Evolutionary conservation across 2,888 invertebrate species (phyloP).

Genomic region (Allophyes oxyacanthae): DNA sequence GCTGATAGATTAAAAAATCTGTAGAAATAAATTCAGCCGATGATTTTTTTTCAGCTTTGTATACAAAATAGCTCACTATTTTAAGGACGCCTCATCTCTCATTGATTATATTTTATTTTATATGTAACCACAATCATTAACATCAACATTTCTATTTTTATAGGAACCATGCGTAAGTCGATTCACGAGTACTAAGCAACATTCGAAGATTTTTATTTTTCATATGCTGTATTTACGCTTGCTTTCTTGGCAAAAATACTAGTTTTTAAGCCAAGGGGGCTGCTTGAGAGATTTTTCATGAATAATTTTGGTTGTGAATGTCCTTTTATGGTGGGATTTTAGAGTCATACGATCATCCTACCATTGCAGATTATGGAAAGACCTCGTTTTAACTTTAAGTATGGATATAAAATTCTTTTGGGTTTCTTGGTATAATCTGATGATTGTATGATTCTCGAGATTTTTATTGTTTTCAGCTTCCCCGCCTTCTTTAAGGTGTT

Average conservation of each 20-base stretch:
- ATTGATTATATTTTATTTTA: conserved; percentile 28
- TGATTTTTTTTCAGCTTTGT: not conserved
- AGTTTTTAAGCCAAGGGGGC: conserved; percentile 68
- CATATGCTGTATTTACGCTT: conserved; percentile 83
- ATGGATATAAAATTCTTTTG: not conserved
- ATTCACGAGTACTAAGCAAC: conserved; percentile 79
- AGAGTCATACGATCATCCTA: conserved; percentile 65
- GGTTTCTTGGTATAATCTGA: conserved; percentile 14
- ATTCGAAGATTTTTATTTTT: conserved; percentile 64
- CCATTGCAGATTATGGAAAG: too few species aligned
- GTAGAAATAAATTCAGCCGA: too few species aligned
- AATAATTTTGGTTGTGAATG: conserved; percentile 60
- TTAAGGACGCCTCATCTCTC: conserved; percentile 20
- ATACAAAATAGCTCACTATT: conserved; percentile 8
- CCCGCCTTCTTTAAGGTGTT: conserved; percentile 58
- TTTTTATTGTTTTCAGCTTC: conserved; percentile 71
- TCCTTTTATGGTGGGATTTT: conserved; percentile 42
- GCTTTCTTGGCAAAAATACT: conserved; percentile 68
- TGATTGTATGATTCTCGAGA: conserved; percentile 66
- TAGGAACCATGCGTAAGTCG: conserved; percentile 90
- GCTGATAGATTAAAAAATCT: too few species aligned
- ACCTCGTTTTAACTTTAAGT: too few species aligned
- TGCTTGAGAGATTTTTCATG: conserved; percentile 71
- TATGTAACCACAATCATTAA: conserved; percentile 62
- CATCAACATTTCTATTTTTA: conserved; percentile 82